phyloP scores from a whole-genome alignment of 1,140 invertebrate genomes.

The Propsilocerus akamusi region DNA sequence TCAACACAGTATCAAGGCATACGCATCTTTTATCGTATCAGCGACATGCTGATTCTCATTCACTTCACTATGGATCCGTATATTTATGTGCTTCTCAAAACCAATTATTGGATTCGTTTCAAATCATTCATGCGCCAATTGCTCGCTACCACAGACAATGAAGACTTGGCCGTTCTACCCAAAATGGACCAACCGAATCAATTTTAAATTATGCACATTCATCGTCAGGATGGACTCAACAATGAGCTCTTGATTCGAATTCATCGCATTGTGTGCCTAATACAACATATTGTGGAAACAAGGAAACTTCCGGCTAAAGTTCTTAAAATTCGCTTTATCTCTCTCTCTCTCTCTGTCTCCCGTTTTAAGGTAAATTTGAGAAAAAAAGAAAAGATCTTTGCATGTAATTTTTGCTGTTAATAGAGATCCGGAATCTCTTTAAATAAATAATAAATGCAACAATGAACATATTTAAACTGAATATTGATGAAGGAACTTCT shows the following conservation, averaged over 20 bases:
- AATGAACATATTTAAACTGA: not conserved
- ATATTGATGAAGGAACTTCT: not conserved
- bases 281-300: too few relatives aligned
- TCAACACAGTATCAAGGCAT: slow-evolving; percentile 12
- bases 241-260: not conserved
- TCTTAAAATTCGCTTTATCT: too few relatives aligned
- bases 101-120: slow-evolving; percentile 13
- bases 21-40: slow-evolving; percentile 25
- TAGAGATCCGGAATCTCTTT: not conserved
- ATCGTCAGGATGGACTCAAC: too few relatives aligned
- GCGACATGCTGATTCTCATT: slow-evolving; percentile 57
- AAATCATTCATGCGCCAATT: not conserved
- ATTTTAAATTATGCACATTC: too few relatives aligned
- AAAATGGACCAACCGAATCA: slow-evolving; percentile 1
- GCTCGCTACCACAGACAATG: not conserved
- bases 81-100: slow-evolving; percentile 55
- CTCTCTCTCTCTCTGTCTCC: too few relatives aligned
- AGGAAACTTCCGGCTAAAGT: too few relatives aligned
- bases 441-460: not conserved
- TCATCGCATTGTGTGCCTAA: too few relatives aligned
- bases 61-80: slow-evolving; percentile 70
- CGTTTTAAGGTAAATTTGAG: too few relatives aligned
- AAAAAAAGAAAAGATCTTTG: not conserved
- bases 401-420: not conserved
- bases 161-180: not conserved